These are phyloP conservation scores for Malthinus seriepunctatus DNA, from an alignment of 2,888 invertebrate genomes.

Conservation along the genomic window DNA sequence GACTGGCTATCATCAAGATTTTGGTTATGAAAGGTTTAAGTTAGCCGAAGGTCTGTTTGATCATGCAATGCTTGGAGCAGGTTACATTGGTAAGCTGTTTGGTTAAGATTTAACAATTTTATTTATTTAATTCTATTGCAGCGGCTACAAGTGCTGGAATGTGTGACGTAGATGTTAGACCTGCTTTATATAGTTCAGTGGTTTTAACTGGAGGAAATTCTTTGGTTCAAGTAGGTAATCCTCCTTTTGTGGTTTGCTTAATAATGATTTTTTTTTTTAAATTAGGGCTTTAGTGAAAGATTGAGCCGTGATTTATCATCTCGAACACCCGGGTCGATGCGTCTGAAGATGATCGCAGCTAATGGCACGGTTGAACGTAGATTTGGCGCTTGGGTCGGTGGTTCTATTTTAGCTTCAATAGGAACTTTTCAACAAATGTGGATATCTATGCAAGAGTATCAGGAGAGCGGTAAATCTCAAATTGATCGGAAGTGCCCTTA, in stretches of 20 bases:
- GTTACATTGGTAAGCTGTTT: conserved; percentile 63
- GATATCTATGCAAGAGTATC: conserved; percentile 99
- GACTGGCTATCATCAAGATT: conserved; percentile 96
- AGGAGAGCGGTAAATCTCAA: conserved; percentile 95
- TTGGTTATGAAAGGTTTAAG: conserved; percentile 89
- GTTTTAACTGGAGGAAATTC: conserved; percentile 96
- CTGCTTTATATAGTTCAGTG: conserved; percentile 93
- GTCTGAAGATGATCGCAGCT: conserved; percentile 91
- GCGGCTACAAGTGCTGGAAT: conserved; percentile 86
- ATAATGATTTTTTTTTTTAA: background rate
- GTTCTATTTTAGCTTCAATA: conserved; percentile 96
- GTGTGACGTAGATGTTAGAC: conserved; percentile 97
- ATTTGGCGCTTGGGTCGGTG: conserved; percentile 98
- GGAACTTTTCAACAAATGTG: conserved; percentile 99
- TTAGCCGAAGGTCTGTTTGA: conserved; percentile 96
- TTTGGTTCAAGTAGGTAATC: conserved; percentile 66
- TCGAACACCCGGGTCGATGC: conserved; percentile 90
- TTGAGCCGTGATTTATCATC: conserved; percentile 83
- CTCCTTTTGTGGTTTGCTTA: background rate
- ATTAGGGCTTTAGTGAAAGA: conserved; percentile 89
- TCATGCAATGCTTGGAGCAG: conserved; percentile 89
- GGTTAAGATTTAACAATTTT: conserved; percentile 44
- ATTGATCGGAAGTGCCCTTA: conserved; percentile 94
- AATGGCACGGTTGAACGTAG: conserved; percentile 88
- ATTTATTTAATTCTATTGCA: conserved; percentile 38